phyloP scores from a whole-genome alignment of 2,113 vertebrate species.

The Echinops telfairi region DNA sequence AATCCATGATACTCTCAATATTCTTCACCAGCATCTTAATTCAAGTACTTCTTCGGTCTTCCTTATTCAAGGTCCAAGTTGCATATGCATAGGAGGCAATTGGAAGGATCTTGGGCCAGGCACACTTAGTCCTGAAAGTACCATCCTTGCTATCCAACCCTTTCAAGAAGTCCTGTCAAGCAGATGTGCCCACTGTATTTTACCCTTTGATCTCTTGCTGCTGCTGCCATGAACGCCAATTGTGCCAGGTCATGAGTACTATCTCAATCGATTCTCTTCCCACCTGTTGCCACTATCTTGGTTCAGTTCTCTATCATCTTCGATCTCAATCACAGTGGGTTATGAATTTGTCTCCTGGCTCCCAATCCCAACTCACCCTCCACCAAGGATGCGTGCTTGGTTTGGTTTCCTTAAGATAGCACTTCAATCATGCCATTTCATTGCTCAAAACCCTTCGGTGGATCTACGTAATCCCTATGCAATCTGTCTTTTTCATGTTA shows the following conservation, averaged over 20 bases:
- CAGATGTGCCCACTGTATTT: too few relatives aligned
- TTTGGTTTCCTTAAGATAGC: slow-evolving; percentile 1
- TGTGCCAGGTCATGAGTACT: background rate
- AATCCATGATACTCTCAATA: too few relatives aligned
- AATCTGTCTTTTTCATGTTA: background rate
- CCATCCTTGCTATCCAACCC: too few relatives aligned
- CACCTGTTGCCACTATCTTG: background rate
- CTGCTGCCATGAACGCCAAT: too few relatives aligned
- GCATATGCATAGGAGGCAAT: too few relatives aligned
- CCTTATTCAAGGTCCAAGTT: too few relatives aligned
- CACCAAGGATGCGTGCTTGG: background rate
- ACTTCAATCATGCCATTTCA: background rate
- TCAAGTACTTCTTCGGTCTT: too few relatives aligned
- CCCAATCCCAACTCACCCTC: background rate
- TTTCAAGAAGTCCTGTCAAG: too few relatives aligned
- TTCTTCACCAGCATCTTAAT: too few relatives aligned
- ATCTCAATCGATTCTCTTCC: background rate
- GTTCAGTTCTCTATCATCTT: background rate
- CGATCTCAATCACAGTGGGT: background rate
- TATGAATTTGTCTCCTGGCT: background rate
- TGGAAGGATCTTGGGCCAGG: too few relatives aligned
- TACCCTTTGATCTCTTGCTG: too few relatives aligned
- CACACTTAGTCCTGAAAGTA: too few relatives aligned
- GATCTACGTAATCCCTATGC: background rate
- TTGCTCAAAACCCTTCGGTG: background rate